Base-by-base conservation (phyloP, 2,113 vertebrate genomes). In the Gobiocypris rarus region DNA sequence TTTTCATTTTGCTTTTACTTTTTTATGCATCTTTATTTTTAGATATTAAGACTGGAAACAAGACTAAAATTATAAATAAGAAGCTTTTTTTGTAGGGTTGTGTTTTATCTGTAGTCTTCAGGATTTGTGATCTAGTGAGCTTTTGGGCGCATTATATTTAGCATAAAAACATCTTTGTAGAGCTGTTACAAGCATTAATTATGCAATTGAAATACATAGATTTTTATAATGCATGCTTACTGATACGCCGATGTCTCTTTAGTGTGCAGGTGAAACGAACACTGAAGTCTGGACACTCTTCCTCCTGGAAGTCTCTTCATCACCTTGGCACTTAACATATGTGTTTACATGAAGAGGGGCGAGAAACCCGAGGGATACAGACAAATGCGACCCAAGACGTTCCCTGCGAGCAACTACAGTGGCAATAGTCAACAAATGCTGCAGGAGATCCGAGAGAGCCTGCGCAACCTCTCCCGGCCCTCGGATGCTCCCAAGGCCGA, bases 331-430 rank as follows among this genome's bases (percentile, higher is more conserved):
- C 88, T 69, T 91, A 87, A 93, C 96, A 95, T 91, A 97, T 97
- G 96, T 93, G 96, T 84, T 93, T 97, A 96, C 96, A 99, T 99
- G 97, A 98, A 96, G 97, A 99, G 97, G 93, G 95, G 93, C 81
- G 97, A 98, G 94, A 98, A 97, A 91, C 96, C 97, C 92, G 98
- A 99, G 93, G 96, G 97, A 93, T 95, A 97, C 94, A 95, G 97
- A 94, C 98, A 98, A 86, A 99, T 98, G 97, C 96, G 98, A 95
- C 98, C 97, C 92, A 99, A 99, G 94, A 99, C 97, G 54, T 99
- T 99, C 92, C 98, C 98, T 86, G 94, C 96, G 88, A 97, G 96
- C 93, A 98, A 95, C 89, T 96, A 96, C 92, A 95, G 95, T 88
- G 97, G 96, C 94, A 99, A 96, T 92, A 99, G 97, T 89, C 95